Percentiles rank a stretch among this genome's conserved stretches.
These are phyloP conservation scores for Catamblyrhynchus diadema DNA, from an alignment of 2,797 vertebrate genomes.

Conservation along the genomic window DNA sequence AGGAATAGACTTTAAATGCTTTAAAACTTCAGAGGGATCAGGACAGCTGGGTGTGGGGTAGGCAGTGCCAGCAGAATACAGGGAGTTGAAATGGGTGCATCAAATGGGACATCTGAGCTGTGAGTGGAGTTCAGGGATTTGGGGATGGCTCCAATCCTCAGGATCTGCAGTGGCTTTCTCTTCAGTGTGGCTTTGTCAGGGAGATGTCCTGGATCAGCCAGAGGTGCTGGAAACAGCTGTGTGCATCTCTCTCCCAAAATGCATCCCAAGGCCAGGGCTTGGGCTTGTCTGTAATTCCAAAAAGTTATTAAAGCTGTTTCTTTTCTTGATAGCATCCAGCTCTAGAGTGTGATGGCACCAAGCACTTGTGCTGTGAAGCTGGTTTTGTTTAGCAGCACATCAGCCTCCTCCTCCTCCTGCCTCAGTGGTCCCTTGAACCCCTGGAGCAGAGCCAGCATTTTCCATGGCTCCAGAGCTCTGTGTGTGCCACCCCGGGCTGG, in stretches of 20 bases:
- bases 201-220: not conserved
- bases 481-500: not conserved
- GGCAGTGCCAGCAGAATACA: not conserved
- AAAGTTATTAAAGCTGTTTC: fast-evolving
- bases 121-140: not conserved
- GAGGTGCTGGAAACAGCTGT: not conserved
- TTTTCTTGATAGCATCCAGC: not conserved
- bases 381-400: not conserved
- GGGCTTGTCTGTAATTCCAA: not conserved
- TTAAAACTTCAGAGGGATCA: not conserved
- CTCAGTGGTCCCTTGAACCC: not conserved
- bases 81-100: not conserved
- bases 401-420: not conserved
- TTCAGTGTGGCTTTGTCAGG: not conserved
- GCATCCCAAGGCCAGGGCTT: not conserved
- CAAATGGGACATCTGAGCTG: fast-evolving
- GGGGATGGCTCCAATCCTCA: fast-evolving
- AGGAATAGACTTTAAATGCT: not conserved
- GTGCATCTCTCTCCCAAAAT: not conserved
- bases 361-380: not conserved
- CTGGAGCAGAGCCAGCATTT: not conserved
- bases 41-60: not conserved
- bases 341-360: not conserved
- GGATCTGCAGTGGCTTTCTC: not conserved
- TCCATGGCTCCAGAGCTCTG: not conserved